Evolutionary conservation across 2,888 invertebrate species (phyloP).

Genomic region (Rhimphoctona megacephalus): DNA sequence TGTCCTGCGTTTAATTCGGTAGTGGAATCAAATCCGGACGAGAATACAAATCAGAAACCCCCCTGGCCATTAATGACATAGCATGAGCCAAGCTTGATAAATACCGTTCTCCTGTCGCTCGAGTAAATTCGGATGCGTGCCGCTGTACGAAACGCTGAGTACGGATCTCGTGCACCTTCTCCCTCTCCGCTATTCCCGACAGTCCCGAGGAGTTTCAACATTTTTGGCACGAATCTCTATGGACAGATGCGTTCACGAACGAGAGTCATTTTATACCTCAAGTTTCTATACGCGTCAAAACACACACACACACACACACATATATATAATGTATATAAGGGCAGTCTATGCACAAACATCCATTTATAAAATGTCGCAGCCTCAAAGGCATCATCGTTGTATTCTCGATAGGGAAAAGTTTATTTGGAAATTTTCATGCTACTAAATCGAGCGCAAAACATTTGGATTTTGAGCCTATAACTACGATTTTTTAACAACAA

Average conservation of each 20-base stretch:
- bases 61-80: conserved; percentile 66
- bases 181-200: conserved; percentile 8
- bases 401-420: not conserved
- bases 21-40: conserved; percentile 60
- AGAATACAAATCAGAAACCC: conserved; percentile 66
- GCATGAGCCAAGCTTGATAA: conserved; percentile 60
- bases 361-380: not conserved
- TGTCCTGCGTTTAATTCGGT: conserved; percentile 63
- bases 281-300: too few relatives aligned
- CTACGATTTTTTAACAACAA: not conserved
- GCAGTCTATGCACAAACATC: not conserved
- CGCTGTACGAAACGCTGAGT: not conserved
- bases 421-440: not conserved
- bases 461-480: not conserved
- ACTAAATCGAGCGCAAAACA: not conserved
- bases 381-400: not conserved
- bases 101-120: conserved; percentile 33
- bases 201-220: conserved; percentile 51
- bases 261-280: conserved; percentile 11
- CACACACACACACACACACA: too few relatives aligned
- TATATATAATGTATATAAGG: too few relatives aligned
- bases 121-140: conserved; percentile 15
- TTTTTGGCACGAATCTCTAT: conserved; percentile 64
- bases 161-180: conserved; percentile 32
- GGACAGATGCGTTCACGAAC: conserved; percentile 57